phyloP scores from a whole-genome alignment of 1,140 invertebrate genomes.

The Lysiphlebus fabarum region DNA sequence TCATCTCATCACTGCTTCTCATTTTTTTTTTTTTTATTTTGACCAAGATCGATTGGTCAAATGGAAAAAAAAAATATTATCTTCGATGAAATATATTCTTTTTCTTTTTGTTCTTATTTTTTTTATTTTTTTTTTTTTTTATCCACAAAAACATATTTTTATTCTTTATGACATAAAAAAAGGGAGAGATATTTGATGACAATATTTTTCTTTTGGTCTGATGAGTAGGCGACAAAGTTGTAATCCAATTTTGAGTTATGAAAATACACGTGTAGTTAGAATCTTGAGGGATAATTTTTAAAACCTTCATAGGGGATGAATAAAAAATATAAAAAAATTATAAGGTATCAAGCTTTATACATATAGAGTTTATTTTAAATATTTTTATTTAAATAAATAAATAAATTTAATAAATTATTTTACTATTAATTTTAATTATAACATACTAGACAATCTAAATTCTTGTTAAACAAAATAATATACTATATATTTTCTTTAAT shows the following conservation, averaged over 20 bases:
- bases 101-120: not conserved
- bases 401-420: too few relatives aligned
- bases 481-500: too few relatives aligned
- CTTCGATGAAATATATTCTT: not conserved
- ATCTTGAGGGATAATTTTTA: constrained; percentile 7
- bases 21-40: not conserved
- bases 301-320: too few relatives aligned
- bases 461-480: too few relatives aligned
- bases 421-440: too few relatives aligned
- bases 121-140: not conserved
- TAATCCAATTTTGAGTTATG: constrained; percentile 15
- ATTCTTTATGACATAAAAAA: not conserved
- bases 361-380: too few relatives aligned
- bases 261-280: not conserved
- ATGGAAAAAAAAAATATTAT: not conserved
- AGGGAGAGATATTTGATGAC: constrained; percentile 1
- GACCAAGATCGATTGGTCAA: constrained; percentile 3
- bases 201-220: constrained; percentile 11
- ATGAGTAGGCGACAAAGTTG: constrained; percentile 7
- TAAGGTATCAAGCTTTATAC: too few relatives aligned
- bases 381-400: too few relatives aligned
- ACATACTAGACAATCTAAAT: too few relatives aligned
- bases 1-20: constrained; percentile 10
- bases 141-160: too few relatives aligned
- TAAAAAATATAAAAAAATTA: too few relatives aligned